Evolutionary conservation across 2,888 invertebrate species (phyloP).

Genomic region (Trissolcus japonicus): DNA sequence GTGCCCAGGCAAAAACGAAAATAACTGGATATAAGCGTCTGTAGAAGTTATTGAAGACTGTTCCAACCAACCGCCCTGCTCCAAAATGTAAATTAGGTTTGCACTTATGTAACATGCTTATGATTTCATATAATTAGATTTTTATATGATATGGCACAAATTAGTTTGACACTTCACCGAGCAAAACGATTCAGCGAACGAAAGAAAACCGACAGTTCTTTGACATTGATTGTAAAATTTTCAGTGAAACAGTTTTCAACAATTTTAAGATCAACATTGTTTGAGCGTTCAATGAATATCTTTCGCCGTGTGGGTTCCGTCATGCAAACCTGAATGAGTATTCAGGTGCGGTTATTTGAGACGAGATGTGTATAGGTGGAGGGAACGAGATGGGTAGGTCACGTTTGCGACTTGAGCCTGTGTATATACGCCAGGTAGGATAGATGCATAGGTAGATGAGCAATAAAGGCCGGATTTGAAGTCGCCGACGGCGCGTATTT

Average conservation of each 20-base stretch:
- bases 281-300: slow-evolving; percentile 53
- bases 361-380: slow-evolving; percentile 5
- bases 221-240: too few relatives aligned
- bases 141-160: too few relatives aligned
- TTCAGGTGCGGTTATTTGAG: slow-evolving; percentile 62
- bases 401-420: slow-evolving; percentile 53
- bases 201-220: too few relatives aligned
- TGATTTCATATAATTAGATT: too few relatives aligned
- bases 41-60: too few relatives aligned
- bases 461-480: slow-evolving; percentile 58
- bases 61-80: too few relatives aligned
- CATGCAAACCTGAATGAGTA: slow-evolving; percentile 57
- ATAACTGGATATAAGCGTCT: not conserved
- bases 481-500: slow-evolving; percentile 63
- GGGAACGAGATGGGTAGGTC: slow-evolving; percentile 51
- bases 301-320: slow-evolving; percentile 49
- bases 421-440: slow-evolving; percentile 42
- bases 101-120: too few relatives aligned
- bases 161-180: too few relatives aligned
- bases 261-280: slow-evolving; percentile 47
- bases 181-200: too few relatives aligned
- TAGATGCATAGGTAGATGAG: slow-evolving; percentile 44
- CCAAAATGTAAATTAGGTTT: too few relatives aligned
- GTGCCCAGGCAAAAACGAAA: not conserved
- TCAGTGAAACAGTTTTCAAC: slow-evolving; percentile 19